Conservation (phyloP, 2,113 vertebrate genomes). For the Lethenteron reissneri region DNA sequence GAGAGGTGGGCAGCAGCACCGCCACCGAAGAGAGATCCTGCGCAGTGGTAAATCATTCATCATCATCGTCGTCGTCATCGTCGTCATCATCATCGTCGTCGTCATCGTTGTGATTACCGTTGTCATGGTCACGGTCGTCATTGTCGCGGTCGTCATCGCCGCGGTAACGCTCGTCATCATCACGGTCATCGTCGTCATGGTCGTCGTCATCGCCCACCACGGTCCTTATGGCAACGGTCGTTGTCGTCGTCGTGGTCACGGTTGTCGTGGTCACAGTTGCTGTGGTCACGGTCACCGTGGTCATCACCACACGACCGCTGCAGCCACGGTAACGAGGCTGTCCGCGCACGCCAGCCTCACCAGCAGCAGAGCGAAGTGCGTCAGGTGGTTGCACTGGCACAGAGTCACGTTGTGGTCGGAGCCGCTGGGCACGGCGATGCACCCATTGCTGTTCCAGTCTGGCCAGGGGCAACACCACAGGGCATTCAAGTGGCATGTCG, state of each 20-base stretch:
- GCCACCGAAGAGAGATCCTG: too few relatives aligned
- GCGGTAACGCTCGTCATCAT: neutral
- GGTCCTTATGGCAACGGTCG: neutral
- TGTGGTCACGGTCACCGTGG: neutral
- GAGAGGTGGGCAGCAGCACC: too few relatives aligned
- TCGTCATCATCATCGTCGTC: too few relatives aligned
- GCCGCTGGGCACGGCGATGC: too few relatives aligned
- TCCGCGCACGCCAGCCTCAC: neutral
- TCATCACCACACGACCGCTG: neutral
- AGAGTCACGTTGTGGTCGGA: neutral
- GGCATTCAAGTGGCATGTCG: too few relatives aligned
- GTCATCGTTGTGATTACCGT: too few relatives aligned
- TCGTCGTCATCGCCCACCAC: neutral
- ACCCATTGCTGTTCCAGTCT: too few relatives aligned
- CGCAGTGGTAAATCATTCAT: too few relatives aligned
- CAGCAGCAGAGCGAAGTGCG: conserved; percentile 1
- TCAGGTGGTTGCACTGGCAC: neutral
- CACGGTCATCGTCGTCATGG: neutral
- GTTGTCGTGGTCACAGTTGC: neutral
- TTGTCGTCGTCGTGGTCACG: neutral
- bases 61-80: too few relatives aligned
- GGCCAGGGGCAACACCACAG: too few relatives aligned
- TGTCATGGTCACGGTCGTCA: too few relatives aligned
- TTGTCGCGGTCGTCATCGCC: neutral
- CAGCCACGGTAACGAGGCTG: neutral